Base-by-base conservation (phyloP, 2,797 vertebrate species). In the Pseudochromis fuscus region DNA sequence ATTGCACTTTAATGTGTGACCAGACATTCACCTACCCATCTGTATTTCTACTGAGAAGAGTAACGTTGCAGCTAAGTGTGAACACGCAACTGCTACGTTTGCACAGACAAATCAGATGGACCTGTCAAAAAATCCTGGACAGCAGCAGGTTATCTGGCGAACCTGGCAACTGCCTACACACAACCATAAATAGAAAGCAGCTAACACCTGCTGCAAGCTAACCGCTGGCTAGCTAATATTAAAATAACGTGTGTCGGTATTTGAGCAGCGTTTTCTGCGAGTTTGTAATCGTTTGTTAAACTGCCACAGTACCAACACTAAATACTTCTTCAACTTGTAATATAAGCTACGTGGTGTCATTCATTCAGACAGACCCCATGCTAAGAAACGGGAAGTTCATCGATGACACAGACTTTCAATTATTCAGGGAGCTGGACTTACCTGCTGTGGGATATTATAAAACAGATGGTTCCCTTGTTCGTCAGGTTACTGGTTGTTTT, bases 381-480 rank as follows among this genome's bases (percentile, higher is more conserved):
- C n/a, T 45, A 24, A 27, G 25, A 67, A 56, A 80, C 11, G 33
- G 66, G 62, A 89, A 86, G 70, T 85, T 80, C 12, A 55, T 10
- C 16, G 9, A n/a, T 63, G 51, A 44, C 46, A 38, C 5, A 49
- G 1, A 75, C 72, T 74, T 69, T 23, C 3, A 2, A 18, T 37
- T 62, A 62, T 55, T 13, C 1, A 11, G 10, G 50, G 4, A 67
- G 3, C 19, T 50, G 6, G 1, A 0, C 81, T 85, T 77, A 92
- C 90, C 89, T 84, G 51, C 19, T 67, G 19, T 52, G 18, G 0
- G 23, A 6, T 52, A 9, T 46, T 16, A 18, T 9, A 62, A 18
- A 3, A 30, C 1, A 30, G 53, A 0, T 4, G 50, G 56, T 37
- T 24, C n/a, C 71, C 70, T 9, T 19, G 12, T 25, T 21, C 16